Evolutionary conservation across 2,888 invertebrate genomes (phyloP).

Genomic region (Gymnosoma rotundatum): DNA sequence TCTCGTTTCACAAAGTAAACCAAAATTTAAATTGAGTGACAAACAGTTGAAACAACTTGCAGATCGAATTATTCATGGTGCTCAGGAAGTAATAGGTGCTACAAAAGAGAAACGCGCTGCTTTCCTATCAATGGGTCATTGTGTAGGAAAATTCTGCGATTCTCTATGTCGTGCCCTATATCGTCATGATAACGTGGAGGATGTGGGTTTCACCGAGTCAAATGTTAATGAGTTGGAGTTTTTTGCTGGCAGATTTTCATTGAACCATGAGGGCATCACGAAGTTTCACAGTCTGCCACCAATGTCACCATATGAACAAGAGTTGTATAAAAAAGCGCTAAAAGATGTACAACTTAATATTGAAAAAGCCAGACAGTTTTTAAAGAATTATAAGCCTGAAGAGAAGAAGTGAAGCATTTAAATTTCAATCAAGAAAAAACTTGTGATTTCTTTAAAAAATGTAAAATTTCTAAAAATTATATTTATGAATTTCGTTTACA

Average conservation of each 20-base stretch:
- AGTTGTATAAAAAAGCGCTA: conserved; percentile 32
- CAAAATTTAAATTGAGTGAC: conserved; percentile 88
- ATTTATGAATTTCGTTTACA: neutral
- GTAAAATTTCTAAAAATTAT: no score
- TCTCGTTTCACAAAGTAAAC: conserved; percentile 94
- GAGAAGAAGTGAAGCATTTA: neutral
- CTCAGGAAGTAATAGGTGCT: conserved; percentile 93
- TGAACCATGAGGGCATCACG: conserved; percentile 39
- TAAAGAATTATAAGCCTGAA: conserved; percentile 3
- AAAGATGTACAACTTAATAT: conserved; percentile 25
- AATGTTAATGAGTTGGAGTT: conserved; percentile 40
- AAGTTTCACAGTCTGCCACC: conserved; percentile 23
- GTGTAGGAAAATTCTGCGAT: conserved; percentile 93
- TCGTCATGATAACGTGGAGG: conserved; percentile 42
- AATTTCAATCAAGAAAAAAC: neutral
- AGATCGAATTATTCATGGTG: conserved; percentile 96
- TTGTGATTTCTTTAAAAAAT: neutral
- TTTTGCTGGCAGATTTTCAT: conserved; percentile 35
- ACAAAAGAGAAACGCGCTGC: conserved; percentile 98
- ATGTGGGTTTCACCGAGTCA: conserved; percentile 44
- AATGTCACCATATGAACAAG: conserved; percentile 27
- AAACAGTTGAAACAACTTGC: neutral
- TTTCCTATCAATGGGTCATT: conserved; percentile 99
- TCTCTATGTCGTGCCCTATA: conserved; percentile 91
- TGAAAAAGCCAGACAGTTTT: conserved; percentile 20